Evolutionary conservation across 1,140 invertebrate species (phyloP), one percentile per base, ranked within the genome.

Genomic region (Bombus affinis): DNA sequence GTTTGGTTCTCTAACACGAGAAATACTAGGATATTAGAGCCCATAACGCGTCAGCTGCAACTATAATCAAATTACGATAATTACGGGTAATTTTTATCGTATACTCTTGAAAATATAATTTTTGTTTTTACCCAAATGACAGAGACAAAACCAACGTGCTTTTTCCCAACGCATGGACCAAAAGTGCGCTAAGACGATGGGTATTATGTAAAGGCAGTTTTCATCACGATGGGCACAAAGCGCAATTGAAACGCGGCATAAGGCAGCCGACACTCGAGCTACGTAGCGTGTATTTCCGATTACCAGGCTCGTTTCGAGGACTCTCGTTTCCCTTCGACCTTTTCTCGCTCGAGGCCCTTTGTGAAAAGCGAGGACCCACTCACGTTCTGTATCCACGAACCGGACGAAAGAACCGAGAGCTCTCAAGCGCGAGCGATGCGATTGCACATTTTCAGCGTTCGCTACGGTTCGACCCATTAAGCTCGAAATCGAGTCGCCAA

Each of bases 361-460:
- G 83, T 73, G 44, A 82, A 78, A 70, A 44, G 87, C 68, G 37
- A 82, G 81, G 70, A 57, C 65, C 62, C 89, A 85, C 80, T 89
- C 59, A 28, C 18, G 71, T 47, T 76, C 65, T 70, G 59, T 86
- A 74, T 79, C 73, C 70, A 25, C 35, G 89, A 81, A 82, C 78
- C 66, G 77, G 47, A 57, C 32, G 44, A 78, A 85, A 82, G 75
- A 66, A 83, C 68, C 81, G 68, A 89, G 88, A 44, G 44, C 81
- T 47, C 82, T 85, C 57, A 57, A 53, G 47, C 47, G 47, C 47
- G 73, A 28, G 32, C 28, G 32, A 53, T 18, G 44, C 73, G 83
- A 87, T 78, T 90, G 89, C 83, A 81, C 89, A 90, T 86, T 90
- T 90, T n/a, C 73, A 78, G 76, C 57, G 37, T 25, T 25, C 59